A percentile compares a stretch with the other conserved stretches of the same genome.
Conservation (phyloP, 2,113 vertebrate species). For the Phylloscopus whistleri region DNA sequence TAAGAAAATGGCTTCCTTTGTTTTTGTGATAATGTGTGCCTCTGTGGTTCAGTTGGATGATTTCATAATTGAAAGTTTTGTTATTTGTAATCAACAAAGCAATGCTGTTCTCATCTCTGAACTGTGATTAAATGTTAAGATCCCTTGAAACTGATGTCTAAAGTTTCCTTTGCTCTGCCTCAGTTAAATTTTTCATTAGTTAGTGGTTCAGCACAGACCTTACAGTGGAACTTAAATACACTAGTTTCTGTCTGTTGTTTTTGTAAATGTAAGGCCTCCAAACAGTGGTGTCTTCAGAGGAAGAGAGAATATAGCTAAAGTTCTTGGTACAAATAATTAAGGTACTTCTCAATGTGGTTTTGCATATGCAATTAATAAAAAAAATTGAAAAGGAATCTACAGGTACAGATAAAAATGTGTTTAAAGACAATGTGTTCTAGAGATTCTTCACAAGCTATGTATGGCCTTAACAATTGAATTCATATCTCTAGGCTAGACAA, state of each 20-base stretch:
- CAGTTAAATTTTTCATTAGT: not conserved
- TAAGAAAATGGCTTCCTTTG: not conserved
- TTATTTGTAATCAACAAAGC: not conserved
- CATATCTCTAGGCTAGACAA: slow-evolving; percentile 87
- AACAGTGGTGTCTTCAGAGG: not conserved
- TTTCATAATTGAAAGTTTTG: not conserved
- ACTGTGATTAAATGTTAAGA: not conserved
- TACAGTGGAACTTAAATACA: not conserved
- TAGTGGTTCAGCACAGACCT: not conserved
- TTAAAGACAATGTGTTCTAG: not conserved
- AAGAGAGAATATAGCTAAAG: not conserved
- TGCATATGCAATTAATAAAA: not conserved
- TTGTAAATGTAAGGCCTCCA: not conserved
- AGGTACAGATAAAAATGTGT: not conserved
- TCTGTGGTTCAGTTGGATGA: not conserved
- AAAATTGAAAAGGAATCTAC: not conserved
- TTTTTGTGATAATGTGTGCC: not conserved
- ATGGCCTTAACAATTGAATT: slow-evolving; percentile 25
- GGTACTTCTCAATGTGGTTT: not conserved
- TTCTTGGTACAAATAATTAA: not conserved
- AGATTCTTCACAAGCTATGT: not conserved
- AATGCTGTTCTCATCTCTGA: not conserved
- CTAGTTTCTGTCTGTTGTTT: not conserved
- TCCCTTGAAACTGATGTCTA: not conserved
- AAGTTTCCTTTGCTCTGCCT: not conserved